Evolutionary conservation across 2,113 vertebrate species (phyloP), one percentile per base, ranked within the genome.

Genomic region (Rhinolophus ferrumequinum): DNA sequence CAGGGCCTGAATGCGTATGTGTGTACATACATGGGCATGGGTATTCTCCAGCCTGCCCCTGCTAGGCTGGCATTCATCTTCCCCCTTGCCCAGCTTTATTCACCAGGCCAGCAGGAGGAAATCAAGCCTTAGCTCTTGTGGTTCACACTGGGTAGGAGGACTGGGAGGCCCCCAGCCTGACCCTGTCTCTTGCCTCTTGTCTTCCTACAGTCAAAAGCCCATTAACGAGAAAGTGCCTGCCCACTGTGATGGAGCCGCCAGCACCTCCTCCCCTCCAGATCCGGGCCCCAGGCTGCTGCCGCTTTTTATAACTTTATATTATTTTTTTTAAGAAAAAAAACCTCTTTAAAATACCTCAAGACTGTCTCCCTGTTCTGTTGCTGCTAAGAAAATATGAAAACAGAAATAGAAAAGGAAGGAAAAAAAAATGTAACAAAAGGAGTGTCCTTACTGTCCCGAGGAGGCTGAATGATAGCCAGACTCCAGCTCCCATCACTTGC

Each of bases 151-250:
- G 79, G 83, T 41, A 88, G 73, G 70, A 95, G 33, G 47, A 73
- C 67, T 10, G 12, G 26, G 19, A 66, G 83, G 56, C 35, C 81
- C 47, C 52, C 4, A 75, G 89, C 82, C 88, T 96, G 96, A 97
- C 72, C 62, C 60, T 96, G 38, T 96, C 83, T 98, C 97, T 97
- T 30, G 70, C 95, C 96, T 98, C 96, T 98, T 97, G 95, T 98
- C 95, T 98, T 83, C 97, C 75, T 97, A 38, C 98, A 98, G 98
- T 98, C 98, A 97, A 98, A 98, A 98, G 98, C 98, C 93, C 98
- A 98, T 98, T 98, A 98, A 98, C 86, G 1, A 97, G 98, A 98
- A 98, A 98, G 98, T 98, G 98, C 98, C 98, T 98, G 98, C 89
- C 77, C 96, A 62, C 89, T 94, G 96, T 97, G 56, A 97, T 33